Evolutionary conservation across 2,888 invertebrate genomes (phyloP).

Genomic region (Empis stercorea): DNA sequence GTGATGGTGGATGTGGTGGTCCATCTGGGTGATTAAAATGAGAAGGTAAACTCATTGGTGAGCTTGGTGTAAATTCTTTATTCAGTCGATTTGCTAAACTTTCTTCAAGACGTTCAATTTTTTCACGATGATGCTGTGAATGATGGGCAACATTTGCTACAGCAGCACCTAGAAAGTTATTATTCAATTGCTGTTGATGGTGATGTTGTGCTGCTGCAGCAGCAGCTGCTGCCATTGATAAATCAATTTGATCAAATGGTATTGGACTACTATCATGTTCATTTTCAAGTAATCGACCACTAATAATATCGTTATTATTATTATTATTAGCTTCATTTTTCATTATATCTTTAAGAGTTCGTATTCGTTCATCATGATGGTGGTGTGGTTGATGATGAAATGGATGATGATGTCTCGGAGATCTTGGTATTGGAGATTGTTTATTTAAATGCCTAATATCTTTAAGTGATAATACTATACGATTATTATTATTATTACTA

Average conservation of each 20-base stretch:
- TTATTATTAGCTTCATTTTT: slow-evolving; percentile 31
- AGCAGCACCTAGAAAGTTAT: slow-evolving; percentile 23
- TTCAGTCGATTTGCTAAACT: slow-evolving; percentile 30
- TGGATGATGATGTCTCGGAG: slow-evolving; percentile 9
- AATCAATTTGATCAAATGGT: slow-evolving; percentile 36
- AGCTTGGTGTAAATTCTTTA: slow-evolving; percentile 33
- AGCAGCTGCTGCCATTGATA: slow-evolving; percentile 34
- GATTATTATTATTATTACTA: slow-evolving; percentile 28
- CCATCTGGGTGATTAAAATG: slow-evolving; percentile 37
- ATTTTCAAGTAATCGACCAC: slow-evolving; percentile 25
- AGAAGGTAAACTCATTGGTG: slow-evolving; percentile 35
- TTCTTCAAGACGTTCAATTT: slow-evolving; percentile 30
- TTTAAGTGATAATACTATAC: slow-evolving; percentile 34
- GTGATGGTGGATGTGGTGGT: slow-evolving; percentile 42
- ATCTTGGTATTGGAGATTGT: slow-evolving; percentile 19
- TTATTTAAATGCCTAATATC: slow-evolving; percentile 35
- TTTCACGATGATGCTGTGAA: slow-evolving; percentile 4
- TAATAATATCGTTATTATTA: slow-evolving; percentile 28
- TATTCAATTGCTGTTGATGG: slow-evolving; percentile 30
- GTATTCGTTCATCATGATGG: slow-evolving; percentile 16
- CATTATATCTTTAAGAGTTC: slow-evolving; percentile 23
- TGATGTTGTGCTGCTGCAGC: slow-evolving; percentile 29
- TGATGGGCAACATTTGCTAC: slow-evolving; percentile 16
- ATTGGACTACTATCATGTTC: slow-evolving; percentile 28
- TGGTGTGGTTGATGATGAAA: slow-evolving; percentile 18